Evolutionary conservation across 2,797 vertebrate genomes (phyloP).

Genomic region (Myiothlypis coronata): DNA sequence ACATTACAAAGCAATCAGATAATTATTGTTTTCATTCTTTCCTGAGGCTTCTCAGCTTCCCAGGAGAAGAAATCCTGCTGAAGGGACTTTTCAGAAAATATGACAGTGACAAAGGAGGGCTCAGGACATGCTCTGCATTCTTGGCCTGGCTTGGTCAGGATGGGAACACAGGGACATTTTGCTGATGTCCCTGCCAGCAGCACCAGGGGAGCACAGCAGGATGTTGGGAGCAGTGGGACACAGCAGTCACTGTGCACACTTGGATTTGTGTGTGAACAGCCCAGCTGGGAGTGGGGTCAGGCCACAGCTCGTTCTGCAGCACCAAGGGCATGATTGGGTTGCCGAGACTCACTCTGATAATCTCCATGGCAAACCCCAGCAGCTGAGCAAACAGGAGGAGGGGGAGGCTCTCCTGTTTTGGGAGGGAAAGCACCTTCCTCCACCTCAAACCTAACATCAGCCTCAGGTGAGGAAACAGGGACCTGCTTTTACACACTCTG

Average conservation of each 20-base stretch:
- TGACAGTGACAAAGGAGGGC: not conserved
- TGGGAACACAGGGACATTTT: not conserved
- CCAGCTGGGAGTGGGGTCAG: not conserved
- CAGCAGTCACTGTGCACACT: rapidly evolving
- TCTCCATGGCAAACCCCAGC: not conserved
- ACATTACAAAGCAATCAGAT: too few species aligned
- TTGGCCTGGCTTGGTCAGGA: not conserved
- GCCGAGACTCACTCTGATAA: not conserved
- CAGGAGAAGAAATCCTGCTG: too few species aligned
- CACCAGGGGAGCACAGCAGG: not conserved
- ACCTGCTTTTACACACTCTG: not conserved
- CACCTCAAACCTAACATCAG: not conserved
- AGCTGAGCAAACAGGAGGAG: not conserved
- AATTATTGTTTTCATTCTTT: too few species aligned
- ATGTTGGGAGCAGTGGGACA: rapidly evolving
- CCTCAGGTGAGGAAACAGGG: not conserved
- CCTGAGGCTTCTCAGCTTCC: too few species aligned
- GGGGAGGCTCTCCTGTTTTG: not conserved
- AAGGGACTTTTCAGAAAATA: too few species aligned
- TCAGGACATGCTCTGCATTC: not conserved
- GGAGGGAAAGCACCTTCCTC: not conserved
- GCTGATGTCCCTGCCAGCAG: not conserved
- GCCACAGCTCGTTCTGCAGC: not conserved
- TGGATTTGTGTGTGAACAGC: not conserved
- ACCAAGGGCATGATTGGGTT: not conserved